Base-by-base conservation (phyloP, 2,797 vertebrate species). In the Galaxias olidus region DNA sequence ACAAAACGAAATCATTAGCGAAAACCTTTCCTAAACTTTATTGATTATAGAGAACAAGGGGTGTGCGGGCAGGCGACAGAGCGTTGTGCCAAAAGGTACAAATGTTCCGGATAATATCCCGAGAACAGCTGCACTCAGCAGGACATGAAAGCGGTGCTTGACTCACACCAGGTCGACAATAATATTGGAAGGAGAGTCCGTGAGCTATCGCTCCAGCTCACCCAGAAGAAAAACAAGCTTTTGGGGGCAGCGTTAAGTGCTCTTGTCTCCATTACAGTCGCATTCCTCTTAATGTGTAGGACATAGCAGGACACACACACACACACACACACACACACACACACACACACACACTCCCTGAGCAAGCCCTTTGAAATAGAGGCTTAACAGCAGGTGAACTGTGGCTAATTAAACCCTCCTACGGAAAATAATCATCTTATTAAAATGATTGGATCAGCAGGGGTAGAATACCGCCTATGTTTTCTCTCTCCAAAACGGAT, bases 391-490 rank as follows among this genome's bases (percentile, higher is more conserved):
- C 80, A 80, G 90, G 87, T 90, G 86, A 86, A 69, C 81, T 78
- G 68, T 69, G 75, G 66, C 63, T 88, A 85, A 91, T 90, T 90
- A 87, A 78, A 85, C 78, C 73, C 82, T 86, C 84, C 85, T 78
- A 76, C 81, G 73, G 45, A 51, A 78, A 90, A 88, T 89, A 89
- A 88, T 89, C 87, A 89, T 84, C 77, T 86, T 83, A 89, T 88
- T 89, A 87, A 86, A 84, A 82, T 75, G 81, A 84, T 83, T 86
- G 78, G 75, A 84, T 86, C 82, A 73, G 73, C 67, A 56, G 74
- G 11, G 61, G 67, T 75, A 61, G 73, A 44, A 68, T 64, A 76
- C 69, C 68, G 74, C 69, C 74, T 83, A 80, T 82, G 60, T 74
- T 71, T 82, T 82, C 30, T 30, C 30, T 30, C 30, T 30, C 30